Conservation (phyloP, 2,113 vertebrate genomes). For the Semnornis frantzii region DNA sequence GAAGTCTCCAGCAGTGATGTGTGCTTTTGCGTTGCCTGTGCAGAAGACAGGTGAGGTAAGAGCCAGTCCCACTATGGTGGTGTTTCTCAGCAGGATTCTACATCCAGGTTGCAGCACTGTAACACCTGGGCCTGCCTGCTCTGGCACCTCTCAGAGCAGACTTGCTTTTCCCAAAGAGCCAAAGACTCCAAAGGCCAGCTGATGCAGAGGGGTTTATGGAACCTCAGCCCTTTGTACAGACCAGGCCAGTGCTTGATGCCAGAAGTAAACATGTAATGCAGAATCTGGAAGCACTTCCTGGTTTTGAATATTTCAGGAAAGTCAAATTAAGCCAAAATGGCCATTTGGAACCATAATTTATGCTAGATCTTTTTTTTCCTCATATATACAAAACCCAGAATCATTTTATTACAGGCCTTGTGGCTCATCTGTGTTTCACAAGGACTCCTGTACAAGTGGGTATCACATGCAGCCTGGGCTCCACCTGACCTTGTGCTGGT, state of each 20-base stretch:
- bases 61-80: background rate
- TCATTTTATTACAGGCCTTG: background rate
- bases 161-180: background rate
- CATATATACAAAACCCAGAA: background rate
- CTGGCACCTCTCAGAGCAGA: fast-evolving
- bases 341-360: background rate
- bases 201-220: background rate
- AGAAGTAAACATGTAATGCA: background rate
- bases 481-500: background rate
- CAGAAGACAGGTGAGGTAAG: background rate
- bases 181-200: background rate
- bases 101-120: fast-evolving
- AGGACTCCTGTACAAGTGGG: background rate
- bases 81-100: background rate
- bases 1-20: background rate
- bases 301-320: background rate
- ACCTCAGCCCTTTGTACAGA: background rate
- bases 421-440: background rate
- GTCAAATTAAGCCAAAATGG: background rate
- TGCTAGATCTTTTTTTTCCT: background rate
- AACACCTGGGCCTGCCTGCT: background rate
- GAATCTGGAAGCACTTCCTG: background rate
- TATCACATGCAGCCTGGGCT: background rate
- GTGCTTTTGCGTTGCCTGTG: background rate
- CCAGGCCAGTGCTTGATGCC: background rate